Evolutionary conservation across 1,140 invertebrate genomes (phyloP).

Genomic region (Drosophila sechellia): DNA sequence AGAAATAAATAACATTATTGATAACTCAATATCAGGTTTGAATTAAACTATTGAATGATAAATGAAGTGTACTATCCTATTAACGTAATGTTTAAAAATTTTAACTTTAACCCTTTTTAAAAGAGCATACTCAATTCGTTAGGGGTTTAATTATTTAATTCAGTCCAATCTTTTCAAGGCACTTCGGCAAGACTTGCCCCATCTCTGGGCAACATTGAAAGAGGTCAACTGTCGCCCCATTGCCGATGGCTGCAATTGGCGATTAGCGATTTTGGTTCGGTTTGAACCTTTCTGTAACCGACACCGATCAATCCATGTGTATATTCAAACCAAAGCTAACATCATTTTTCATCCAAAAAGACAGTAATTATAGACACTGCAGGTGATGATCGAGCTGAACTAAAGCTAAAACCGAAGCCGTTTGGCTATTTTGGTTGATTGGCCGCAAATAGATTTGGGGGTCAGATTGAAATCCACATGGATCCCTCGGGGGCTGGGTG

Average conservation of each 20-base stretch:
- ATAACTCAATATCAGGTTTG: no score
- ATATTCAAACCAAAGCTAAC: conserved; percentile 13
- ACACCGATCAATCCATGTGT: conserved; percentile 27
- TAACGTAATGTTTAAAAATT: not conserved
- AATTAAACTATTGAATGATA: not conserved
- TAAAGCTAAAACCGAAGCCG: conserved; percentile 42
- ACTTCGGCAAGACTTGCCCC: conserved; percentile 18
- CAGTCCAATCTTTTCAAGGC: not conserved
- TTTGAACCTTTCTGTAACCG: conserved; percentile 46
- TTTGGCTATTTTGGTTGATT: conserved; percentile 49
- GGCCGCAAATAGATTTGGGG: conserved; percentile 58
- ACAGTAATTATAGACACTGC: conserved; percentile 65
- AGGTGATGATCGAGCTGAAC: conserved; percentile 59
- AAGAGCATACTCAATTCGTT: conserved; percentile 7
- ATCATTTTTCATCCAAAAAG: conserved; percentile 66
- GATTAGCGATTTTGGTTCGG: conserved; percentile 54
- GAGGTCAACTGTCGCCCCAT: conserved; percentile 53
- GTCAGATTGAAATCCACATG: conserved; percentile 35
- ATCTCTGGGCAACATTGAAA: conserved; percentile 50
- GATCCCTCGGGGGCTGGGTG: conserved; percentile 39
- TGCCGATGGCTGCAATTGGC: conserved; percentile 60
- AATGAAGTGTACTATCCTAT: no score
- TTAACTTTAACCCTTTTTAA: not conserved
- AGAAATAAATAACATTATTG: no score
- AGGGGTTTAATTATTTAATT: not conserved